Percentiles rank a stretch among this genome's conserved stretches.
Conservation (phyloP, 1,140 invertebrate genomes). For the Drosophila lacteicornis region DNA sequence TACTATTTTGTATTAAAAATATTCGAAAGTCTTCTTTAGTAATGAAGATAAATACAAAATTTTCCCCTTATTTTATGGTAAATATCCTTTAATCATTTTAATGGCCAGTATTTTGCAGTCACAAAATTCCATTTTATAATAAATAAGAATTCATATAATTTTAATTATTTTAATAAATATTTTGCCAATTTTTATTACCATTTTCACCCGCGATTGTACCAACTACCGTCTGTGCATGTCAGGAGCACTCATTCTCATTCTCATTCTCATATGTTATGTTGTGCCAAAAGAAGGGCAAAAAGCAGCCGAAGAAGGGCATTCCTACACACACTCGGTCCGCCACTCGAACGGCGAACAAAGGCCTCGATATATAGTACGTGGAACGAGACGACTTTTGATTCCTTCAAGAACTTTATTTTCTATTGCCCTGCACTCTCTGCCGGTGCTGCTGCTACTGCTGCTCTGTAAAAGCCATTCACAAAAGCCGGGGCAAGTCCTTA, state of each 20-base stretch:
- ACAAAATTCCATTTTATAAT: no score
- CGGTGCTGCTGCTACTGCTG: not conserved
- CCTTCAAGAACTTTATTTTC: constrained; percentile 65
- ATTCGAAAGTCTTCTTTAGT: no score
- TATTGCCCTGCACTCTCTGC: constrained; percentile 22
- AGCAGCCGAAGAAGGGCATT: constrained; percentile 39
- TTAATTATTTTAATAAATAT: not conserved
- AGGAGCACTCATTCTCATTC: not conserved
- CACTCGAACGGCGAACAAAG: constrained; percentile 65
- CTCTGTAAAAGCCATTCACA: constrained; percentile 59
- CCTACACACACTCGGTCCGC: constrained; percentile 46
- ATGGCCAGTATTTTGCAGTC: no score
- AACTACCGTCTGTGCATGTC: not conserved
- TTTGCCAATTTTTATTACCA: not conserved
- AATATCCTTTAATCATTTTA: no score
- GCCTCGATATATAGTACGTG: constrained; percentile 18
- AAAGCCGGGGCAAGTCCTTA: constrained; percentile 37
- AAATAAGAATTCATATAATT: no score
- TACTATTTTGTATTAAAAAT: no score
- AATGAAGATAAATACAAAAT: no score
- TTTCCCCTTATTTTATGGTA: no score
- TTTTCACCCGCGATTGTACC: not conserved
- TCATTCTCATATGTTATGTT: constrained; percentile 15
- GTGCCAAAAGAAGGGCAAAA: constrained; percentile 42
- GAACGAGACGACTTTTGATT: constrained; percentile 72